phyloP scores from a whole-genome alignment of 2,888 invertebrate species.

The Dynastes maya region DNA sequence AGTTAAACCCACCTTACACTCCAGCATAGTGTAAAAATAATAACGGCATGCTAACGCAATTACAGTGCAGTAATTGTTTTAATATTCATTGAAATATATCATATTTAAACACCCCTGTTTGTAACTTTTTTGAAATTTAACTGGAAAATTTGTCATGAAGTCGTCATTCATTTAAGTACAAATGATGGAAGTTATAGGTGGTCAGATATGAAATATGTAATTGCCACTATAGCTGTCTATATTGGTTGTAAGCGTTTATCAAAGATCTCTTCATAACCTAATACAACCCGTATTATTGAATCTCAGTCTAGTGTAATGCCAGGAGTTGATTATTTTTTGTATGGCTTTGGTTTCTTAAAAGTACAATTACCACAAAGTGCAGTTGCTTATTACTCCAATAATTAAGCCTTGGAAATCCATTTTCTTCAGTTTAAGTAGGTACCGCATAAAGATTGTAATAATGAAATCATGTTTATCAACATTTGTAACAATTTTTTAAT shows the following conservation, averaged over 20 bases:
- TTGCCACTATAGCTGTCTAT: neutral
- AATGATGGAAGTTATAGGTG: too few relatives aligned
- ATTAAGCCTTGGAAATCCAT: neutral
- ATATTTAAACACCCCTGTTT: too few relatives aligned
- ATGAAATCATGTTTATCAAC: slow-evolving; percentile 11
- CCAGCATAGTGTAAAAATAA: too few relatives aligned
- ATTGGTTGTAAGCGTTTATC: neutral
- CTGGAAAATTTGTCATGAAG: too few relatives aligned
- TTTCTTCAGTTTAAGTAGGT: slow-evolving; percentile 7
- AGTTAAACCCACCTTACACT: too few relatives aligned
- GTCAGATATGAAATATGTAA: too few relatives aligned
- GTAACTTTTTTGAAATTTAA: too few relatives aligned
- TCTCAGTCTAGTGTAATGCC: slow-evolving; percentile 25
- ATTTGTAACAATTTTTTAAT: neutral
- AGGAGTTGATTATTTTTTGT: slow-evolving; percentile 5
- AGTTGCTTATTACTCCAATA: neutral
- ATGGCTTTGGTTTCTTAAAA: slow-evolving; percentile 6
- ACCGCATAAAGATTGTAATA: slow-evolving; percentile 31
- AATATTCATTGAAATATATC: too few relatives aligned
- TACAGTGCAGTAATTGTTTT: too few relatives aligned
- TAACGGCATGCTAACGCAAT: too few relatives aligned
- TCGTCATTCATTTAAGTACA: too few relatives aligned
- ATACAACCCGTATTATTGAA: slow-evolving; percentile 23
- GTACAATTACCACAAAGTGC: neutral
- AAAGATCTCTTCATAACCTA: slow-evolving; percentile 2